A percentile compares a stretch with the other conserved stretches of the same genome.
Conservation (phyloP, 2,797 vertebrate genomes). For the Knipowitschia caucasica region DNA sequence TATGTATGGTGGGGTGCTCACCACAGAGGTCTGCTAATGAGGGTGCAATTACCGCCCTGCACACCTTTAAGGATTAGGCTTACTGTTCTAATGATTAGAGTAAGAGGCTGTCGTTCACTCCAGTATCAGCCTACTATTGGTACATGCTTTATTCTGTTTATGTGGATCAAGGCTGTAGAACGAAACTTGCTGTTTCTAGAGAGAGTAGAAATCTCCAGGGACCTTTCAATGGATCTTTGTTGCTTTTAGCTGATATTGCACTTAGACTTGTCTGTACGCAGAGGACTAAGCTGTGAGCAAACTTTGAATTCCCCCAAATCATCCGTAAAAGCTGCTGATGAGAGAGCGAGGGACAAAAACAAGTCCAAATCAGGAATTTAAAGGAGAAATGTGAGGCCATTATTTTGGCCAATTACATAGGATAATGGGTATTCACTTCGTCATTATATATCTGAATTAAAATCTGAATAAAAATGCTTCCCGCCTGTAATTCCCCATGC, state of each 20-base stretch:
- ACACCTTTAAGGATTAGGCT: conserved; percentile 38
- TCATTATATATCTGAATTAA: too few species aligned
- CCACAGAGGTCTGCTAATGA: conserved; percentile 46
- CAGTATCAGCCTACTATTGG: background rate
- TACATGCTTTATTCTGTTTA: background rate
- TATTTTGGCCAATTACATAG: too few species aligned
- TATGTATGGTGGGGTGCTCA: conserved; percentile 58
- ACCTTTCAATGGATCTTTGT: conserved; percentile 30
- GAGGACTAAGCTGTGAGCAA: conserved; percentile 53
- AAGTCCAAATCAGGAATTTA: background rate
- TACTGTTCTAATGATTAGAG: conserved; percentile 37
- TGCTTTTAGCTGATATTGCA: conserved; percentile 42
- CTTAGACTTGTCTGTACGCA: conserved; percentile 24
- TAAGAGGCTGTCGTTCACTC: background rate
- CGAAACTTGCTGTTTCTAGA: background rate
- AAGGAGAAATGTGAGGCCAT: too few species aligned
- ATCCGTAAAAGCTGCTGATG: conserved; percentile 14
- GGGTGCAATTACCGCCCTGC: conserved; percentile 31
- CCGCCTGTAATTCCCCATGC: too few species aligned
- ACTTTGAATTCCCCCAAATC: conserved; percentile 14
- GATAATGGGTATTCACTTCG: too few species aligned
- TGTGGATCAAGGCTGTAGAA: background rate
- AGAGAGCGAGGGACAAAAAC: background rate
- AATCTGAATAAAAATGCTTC: too few species aligned
- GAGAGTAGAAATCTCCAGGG: conserved; percentile 4